Evolutionary conservation across 2,888 invertebrate species (phyloP).

Genomic region (Meganola albula): DNA sequence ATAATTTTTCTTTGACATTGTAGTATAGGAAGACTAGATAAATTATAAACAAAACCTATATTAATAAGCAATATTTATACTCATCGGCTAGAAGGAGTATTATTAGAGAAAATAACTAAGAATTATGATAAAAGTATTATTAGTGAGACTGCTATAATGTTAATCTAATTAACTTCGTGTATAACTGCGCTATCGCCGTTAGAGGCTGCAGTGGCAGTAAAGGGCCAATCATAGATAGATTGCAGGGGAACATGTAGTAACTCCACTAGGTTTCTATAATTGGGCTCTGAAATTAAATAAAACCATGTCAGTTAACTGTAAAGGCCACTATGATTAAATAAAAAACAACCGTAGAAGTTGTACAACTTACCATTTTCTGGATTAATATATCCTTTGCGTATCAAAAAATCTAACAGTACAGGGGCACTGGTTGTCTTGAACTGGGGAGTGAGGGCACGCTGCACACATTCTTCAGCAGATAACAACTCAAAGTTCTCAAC

Average conservation of each 20-base stretch:
- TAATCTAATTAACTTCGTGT: slow-evolving; percentile 36
- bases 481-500: slow-evolving; percentile 93
- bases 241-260: slow-evolving; percentile 92
- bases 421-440: slow-evolving; percentile 97
- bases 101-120: slow-evolving; percentile 23
- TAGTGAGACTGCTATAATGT: too few relatives aligned
- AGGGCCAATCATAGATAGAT: slow-evolving; percentile 83
- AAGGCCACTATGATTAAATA: too few relatives aligned
- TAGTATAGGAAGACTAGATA: slow-evolving; percentile 31
- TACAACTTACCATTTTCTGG: slow-evolving; percentile 86
- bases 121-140: slow-evolving; percentile 20
- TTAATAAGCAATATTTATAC: slow-evolving; percentile 18
- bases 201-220: slow-evolving; percentile 39
- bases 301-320: background rate
- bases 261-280: slow-evolving; percentile 90
- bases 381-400: slow-evolving; percentile 92
- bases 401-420: slow-evolving; percentile 93
- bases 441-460: slow-evolving; percentile 87
- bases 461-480: slow-evolving; percentile 88
- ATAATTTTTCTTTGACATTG: slow-evolving; percentile 30
- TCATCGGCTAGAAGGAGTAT: slow-evolving; percentile 23
- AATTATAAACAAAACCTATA: slow-evolving; percentile 21
- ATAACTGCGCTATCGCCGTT: slow-evolving; percentile 54
- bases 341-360: too few relatives aligned
- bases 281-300: slow-evolving; percentile 82